Percentiles rank a stretch among this genome's conserved stretches.
phyloP scores from a whole-genome alignment of 2,797 vertebrate species.

The Acanthurus tractus region DNA sequence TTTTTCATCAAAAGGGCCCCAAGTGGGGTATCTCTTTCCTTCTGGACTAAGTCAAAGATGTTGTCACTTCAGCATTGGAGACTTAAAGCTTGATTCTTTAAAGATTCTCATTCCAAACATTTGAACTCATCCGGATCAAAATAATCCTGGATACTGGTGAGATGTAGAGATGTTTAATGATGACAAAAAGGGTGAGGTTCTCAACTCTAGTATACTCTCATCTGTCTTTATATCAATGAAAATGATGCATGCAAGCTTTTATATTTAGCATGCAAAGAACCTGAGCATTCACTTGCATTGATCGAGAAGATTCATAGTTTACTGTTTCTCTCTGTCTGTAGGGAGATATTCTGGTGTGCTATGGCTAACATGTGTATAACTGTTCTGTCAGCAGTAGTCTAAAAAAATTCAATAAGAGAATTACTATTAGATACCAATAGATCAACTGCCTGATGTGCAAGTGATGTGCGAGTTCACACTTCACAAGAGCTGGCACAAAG shows the following conservation, averaged over 20 bases:
- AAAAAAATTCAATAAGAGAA: slow-evolving; percentile 33
- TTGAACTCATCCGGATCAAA: slow-evolving; percentile 8
- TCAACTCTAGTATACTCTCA: slow-evolving; percentile 8
- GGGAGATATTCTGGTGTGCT: slow-evolving; percentile 44
- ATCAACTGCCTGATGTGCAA: not conserved
- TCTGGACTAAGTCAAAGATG: slow-evolving; percentile 22
- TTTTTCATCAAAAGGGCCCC: slow-evolving; percentile 18
- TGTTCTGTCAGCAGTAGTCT: slow-evolving; percentile 33
- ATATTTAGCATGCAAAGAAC: slow-evolving; percentile 53
- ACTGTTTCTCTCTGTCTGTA: slow-evolving; percentile 48
- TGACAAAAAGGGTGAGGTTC: slow-evolving; percentile 14
- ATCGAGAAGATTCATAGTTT: slow-evolving; percentile 31
- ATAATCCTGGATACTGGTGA: slow-evolving; percentile 10
- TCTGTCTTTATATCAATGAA: slow-evolving; percentile 21
- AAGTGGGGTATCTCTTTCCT: slow-evolving; percentile 8
- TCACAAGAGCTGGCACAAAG: too few relatives aligned
- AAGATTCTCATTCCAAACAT: not conserved
- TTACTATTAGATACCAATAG: not conserved
- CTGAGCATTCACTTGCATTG: slow-evolving; percentile 12
- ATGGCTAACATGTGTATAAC: slow-evolving; percentile 34
- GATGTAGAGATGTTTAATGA: not conserved
- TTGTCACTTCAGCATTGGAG: not conserved
- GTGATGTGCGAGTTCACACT: too few relatives aligned
- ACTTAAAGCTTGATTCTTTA: slow-evolving; percentile 5
- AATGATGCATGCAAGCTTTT: slow-evolving; percentile 37